Evolutionary conservation across 37 sponge, comb jelly and placozoan genomes (phyloP).

Genomic region (Beroe forskalii): DNA sequence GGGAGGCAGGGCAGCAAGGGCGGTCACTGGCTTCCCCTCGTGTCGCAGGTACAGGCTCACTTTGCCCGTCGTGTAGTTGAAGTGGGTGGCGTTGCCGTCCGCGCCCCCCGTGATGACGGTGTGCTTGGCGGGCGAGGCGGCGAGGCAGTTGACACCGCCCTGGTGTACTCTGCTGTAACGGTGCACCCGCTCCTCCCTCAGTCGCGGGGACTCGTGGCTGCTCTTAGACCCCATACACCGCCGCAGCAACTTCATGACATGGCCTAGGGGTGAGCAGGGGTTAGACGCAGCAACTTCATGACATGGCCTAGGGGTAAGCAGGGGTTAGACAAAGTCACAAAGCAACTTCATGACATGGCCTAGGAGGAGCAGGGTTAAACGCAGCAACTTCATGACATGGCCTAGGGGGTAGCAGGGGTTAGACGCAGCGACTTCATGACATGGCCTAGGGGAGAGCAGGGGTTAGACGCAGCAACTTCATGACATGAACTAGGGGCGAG

Average conservation of each 20-base stretch:
- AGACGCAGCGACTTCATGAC: too few species aligned
- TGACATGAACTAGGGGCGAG: too few species aligned
- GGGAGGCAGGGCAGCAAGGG: neutral
- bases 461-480: too few species aligned
- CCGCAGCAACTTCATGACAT: constrained; percentile 15
- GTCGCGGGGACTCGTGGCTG: constrained; percentile 6
- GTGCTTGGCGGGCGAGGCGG: neutral
- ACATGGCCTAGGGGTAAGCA: too few species aligned
- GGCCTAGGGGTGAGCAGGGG: too few species aligned
- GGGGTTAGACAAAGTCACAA: too few species aligned
- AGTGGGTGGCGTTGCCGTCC: constrained; percentile 56
- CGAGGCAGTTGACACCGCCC: constrained; percentile 52
- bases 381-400: too few species aligned
- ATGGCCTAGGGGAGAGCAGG: too few species aligned
- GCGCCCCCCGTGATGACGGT: constrained; percentile 21
- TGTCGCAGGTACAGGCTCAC: constrained; percentile 8
- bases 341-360: too few species aligned
- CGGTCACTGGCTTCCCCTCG: constrained; percentile 52
- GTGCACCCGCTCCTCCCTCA: neutral
- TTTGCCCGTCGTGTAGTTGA: constrained; percentile 60
- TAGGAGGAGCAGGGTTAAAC: too few species aligned
- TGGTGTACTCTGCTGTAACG: constrained; percentile 50
- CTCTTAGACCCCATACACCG: constrained; percentile 47
- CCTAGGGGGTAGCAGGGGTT: too few species aligned
- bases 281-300: too few species aligned